Percentiles rank a stretch among this genome's conserved stretches.
Evolutionary conservation across 2,888 invertebrate species (phyloP).

Genomic region (Dasypolia templi): DNA sequence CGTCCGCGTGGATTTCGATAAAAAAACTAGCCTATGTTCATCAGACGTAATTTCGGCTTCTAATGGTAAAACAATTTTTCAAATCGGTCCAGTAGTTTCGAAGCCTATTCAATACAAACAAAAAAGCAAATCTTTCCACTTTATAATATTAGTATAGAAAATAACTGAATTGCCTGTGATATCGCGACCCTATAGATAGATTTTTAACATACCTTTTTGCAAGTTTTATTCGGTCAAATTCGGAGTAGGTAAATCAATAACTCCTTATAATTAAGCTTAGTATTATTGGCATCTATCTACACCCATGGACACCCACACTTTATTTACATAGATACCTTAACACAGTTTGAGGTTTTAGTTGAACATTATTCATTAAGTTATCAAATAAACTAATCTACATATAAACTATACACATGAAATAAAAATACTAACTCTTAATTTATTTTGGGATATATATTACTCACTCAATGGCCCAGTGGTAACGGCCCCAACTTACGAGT

Average conservation of each 20-base stretch:
- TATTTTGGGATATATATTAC: not conserved
- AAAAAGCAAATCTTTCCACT: too few species aligned
- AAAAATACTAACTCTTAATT: not conserved
- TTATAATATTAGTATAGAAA: too few species aligned
- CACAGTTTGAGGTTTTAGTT: not conserved
- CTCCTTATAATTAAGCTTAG: not conserved
- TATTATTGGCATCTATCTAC: not conserved
- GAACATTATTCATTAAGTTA: not conserved
- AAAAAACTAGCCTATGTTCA: too few species aligned
- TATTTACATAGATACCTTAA: not conserved
- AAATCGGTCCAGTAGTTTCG: too few species aligned
- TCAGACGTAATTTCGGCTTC: too few species aligned
- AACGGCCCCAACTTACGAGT: too few species aligned
- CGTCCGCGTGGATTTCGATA: too few species aligned
- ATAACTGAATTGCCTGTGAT: not conserved
- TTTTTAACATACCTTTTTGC: not conserved
- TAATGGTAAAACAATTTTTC: too few species aligned
- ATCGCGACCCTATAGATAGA: accelerated
- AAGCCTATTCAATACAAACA: too few species aligned
- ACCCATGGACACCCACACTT: not conserved
- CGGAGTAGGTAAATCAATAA: not conserved
- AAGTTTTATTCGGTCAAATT: not conserved
- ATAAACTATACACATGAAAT: not conserved
- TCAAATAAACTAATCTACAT: not conserved
- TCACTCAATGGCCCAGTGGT: too few species aligned